Conservation (phyloP, 2,888 invertebrate genomes). For the Stenodema calcarata region DNA sequence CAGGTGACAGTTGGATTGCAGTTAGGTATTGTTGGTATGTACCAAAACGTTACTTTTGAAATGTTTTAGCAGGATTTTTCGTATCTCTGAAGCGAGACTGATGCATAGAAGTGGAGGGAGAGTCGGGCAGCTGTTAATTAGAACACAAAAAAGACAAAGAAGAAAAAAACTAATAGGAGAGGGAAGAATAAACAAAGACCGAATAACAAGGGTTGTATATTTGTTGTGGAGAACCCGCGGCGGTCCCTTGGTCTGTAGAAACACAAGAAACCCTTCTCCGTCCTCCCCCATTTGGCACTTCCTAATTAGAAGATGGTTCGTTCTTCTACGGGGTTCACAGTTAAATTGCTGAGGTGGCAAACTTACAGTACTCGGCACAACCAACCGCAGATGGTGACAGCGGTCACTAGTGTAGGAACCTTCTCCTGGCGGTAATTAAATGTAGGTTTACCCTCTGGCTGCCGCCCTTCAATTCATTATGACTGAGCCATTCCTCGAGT, state of each 20-base stretch:
- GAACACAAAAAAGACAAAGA: not conserved
- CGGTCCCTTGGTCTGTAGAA: not conserved
- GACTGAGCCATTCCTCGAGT: not conserved
- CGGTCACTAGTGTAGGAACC: not conserved
- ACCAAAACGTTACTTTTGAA: too few species aligned
- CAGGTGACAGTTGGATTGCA: too few species aligned
- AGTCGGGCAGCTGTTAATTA: not conserved
- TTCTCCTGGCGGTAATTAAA: not conserved
- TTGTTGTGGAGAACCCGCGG: constrained; percentile 6
- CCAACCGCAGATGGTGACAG: not conserved
- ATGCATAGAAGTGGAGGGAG: not conserved
- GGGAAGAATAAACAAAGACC: not conserved
- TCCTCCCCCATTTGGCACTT: not conserved
- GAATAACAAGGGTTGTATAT: constrained; percentile 14
- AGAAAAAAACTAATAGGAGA: not conserved
- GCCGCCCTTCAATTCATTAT: not conserved
- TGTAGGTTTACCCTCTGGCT: not conserved
- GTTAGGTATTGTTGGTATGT: too few species aligned
- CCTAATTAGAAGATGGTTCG: constrained; percentile 15
- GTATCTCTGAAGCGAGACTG: not conserved
- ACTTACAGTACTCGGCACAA: not conserved
- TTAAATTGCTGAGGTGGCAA: constrained; percentile 1
- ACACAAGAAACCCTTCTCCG: not conserved
- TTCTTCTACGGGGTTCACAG: not conserved
- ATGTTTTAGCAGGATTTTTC: not conserved